Evolutionary conservation across 2,888 invertebrate species (phyloP).

Genomic region (Drosophila setosimentum): DNA sequence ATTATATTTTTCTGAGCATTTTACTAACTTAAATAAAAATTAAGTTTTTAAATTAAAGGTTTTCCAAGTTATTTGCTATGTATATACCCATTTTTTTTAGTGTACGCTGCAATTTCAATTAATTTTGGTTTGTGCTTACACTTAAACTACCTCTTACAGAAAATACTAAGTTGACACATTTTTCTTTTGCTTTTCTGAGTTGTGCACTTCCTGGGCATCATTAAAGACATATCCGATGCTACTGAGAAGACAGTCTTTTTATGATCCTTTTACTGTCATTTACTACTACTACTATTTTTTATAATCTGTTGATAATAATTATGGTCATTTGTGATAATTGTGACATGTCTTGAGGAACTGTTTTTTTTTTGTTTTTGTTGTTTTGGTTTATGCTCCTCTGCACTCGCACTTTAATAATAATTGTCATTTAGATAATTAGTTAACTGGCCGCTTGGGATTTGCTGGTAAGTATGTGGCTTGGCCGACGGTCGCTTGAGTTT

Average conservation of each 20-base stretch:
- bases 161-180: background rate
- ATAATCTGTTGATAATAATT: constrained; percentile 79
- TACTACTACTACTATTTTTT: constrained; percentile 44
- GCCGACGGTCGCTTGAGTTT: constrained; percentile 62
- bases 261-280: constrained; percentile 56
- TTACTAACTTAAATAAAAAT: background rate
- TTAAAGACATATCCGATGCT: constrained; percentile 35
- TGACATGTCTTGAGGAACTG: constrained; percentile 51
- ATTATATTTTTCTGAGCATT: background rate
- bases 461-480: constrained; percentile 53
- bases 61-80: background rate
- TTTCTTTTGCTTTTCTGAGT: constrained; percentile 17
- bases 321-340: constrained; percentile 82
- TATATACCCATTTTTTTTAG: background rate
- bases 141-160: constrained; percentile 43
- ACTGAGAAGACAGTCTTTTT: constrained; percentile 49
- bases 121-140: constrained; percentile 51
- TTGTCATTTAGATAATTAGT: constrained; percentile 82
- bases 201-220: constrained; percentile 37
- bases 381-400: constrained; percentile 22
- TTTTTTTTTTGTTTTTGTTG: too few species aligned
- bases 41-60: too few species aligned
- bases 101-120: constrained; percentile 14
- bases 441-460: constrained; percentile 41
- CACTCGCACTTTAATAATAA: constrained; percentile 68